Evolutionary conservation across 2,797 vertebrate genomes (phyloP).

Genomic region (Melanotaenia maccullochi): DNA sequence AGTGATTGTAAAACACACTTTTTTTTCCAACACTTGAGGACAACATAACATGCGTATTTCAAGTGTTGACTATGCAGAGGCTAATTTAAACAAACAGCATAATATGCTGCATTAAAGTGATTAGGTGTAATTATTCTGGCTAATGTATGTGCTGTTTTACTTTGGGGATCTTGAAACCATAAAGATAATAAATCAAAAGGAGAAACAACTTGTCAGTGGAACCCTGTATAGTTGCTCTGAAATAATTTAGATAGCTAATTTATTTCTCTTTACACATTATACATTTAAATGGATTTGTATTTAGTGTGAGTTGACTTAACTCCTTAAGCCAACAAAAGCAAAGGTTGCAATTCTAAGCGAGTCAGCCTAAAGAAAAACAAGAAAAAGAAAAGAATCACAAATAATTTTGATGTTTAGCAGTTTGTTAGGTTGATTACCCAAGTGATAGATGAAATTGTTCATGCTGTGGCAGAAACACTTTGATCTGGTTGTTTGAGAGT

Average conservation of each 20-base stretch:
- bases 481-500: constrained; percentile 23
- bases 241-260: constrained; percentile 81
- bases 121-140: constrained; percentile 91
- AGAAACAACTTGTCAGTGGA: constrained; percentile 75
- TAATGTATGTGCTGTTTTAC: constrained; percentile 81
- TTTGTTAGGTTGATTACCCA: constrained; percentile 48
- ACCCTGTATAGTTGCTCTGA: constrained; percentile 82
- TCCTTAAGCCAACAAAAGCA: background rate
- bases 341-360: constrained; percentile 27
- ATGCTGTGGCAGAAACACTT: constrained; percentile 28
- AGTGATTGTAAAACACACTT: constrained; percentile 85
- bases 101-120: constrained; percentile 91
- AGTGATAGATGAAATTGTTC: constrained; percentile 43
- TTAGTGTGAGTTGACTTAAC: constrained; percentile 22
- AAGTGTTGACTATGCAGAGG: constrained; percentile 83
- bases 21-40: constrained; percentile 85
- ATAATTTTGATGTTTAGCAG: constrained; percentile 36
- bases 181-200: constrained; percentile 29
- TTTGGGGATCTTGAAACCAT: constrained; percentile 64
- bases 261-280: background rate
- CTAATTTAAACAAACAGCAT: constrained; percentile 86
- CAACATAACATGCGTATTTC: constrained; percentile 91
- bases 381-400: constrained; percentile 47
- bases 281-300: background rate
- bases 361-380: constrained; percentile 36